Percentiles rank a stretch among this genome's conserved stretches.
These are phyloP conservation scores for Cottus gobio DNA, from an alignment of 2,113 vertebrate species.

Conservation along the genomic window DNA sequence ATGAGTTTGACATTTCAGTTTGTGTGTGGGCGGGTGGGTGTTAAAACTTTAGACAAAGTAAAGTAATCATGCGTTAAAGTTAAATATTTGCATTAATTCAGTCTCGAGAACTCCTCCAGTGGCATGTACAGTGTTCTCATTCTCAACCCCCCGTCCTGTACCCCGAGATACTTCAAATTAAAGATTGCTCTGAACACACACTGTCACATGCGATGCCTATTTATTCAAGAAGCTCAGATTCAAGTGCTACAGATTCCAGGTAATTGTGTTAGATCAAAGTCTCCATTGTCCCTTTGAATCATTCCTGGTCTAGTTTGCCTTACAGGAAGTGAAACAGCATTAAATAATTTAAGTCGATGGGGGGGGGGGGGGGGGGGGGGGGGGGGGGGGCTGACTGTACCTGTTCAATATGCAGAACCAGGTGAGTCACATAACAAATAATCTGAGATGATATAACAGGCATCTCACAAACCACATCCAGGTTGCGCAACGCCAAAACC, in stretches of 20 bases:
- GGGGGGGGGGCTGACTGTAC: slow-evolving; percentile 7
- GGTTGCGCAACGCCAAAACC: slow-evolving; percentile 14
- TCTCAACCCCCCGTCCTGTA: neutral
- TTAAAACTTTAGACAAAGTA: slow-evolving; percentile 48
- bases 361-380: too few species aligned
- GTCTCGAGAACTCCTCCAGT: slow-evolving; percentile 38
- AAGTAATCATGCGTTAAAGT: slow-evolving; percentile 69
- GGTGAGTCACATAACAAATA: slow-evolving; percentile 51
- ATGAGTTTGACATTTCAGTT: slow-evolving; percentile 51
- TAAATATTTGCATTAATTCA: slow-evolving; percentile 69
- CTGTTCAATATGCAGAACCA: slow-evolving; percentile 1
- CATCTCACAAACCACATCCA: slow-evolving; percentile 25
- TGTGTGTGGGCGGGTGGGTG: slow-evolving; percentile 63
- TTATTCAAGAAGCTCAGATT: neutral
- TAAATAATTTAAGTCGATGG: slow-evolving; percentile 25
- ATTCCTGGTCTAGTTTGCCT: slow-evolving; percentile 12
- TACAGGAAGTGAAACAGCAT: slow-evolving; percentile 57
- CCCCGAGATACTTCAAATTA: slow-evolving; percentile 1
- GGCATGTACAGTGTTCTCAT: slow-evolving; percentile 13
- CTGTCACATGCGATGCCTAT: neutral
- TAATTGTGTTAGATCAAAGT: neutral
- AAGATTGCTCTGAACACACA: slow-evolving; percentile 5
- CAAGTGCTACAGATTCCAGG: neutral
- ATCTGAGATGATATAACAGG: slow-evolving; percentile 18
- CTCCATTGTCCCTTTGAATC: slow-evolving; percentile 31